A percentile compares a stretch with the other conserved stretches of the same genome.
Conservation (phyloP, 2,888 invertebrate genomes). For the Athripsodes cinereus region DNA sequence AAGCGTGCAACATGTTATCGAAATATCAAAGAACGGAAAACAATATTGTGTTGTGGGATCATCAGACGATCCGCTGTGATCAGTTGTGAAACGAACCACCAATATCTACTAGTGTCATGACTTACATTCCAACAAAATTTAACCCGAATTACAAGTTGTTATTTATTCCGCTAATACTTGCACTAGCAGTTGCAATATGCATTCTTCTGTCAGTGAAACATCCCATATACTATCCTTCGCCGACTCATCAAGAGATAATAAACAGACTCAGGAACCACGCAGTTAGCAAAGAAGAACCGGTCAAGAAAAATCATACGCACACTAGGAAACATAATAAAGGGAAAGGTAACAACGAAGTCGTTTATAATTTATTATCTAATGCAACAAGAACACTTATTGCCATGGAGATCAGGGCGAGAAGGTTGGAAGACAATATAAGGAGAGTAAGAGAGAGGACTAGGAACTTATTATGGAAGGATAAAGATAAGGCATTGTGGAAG, state of each 20-base stretch:
- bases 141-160: slow-evolving; percentile 26
- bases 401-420: slow-evolving; percentile 53
- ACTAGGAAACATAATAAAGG: slow-evolving; percentile 7
- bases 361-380: slow-evolving; percentile 51
- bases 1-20: slow-evolving; percentile 20
- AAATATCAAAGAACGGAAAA: neutral
- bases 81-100: slow-evolving; percentile 9
- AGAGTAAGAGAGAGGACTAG: slow-evolving; percentile 52
- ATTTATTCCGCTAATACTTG: slow-evolving; percentile 24
- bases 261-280: slow-evolving; percentile 22
- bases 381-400: slow-evolving; percentile 52
- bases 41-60: neutral
- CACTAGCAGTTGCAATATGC: slow-evolving; percentile 26
- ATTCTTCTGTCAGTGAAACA: slow-evolving; percentile 26
- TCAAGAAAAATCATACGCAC: slow-evolving; percentile 14
- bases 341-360: slow-evolving; percentile 46
- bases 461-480: slow-evolving; percentile 52
- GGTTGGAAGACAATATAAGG: slow-evolving; percentile 53
- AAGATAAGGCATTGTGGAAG: slow-evolving; percentile 50
- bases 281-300: slow-evolving; percentile 15
- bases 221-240: slow-evolving; percentile 24
- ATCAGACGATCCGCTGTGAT: slow-evolving; percentile 6
- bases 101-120: slow-evolving; percentile 21
- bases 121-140: slow-evolving; percentile 25
- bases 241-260: slow-evolving; percentile 21